A percentile compares a stretch with the other conserved stretches of the same genome.
Conservation (phyloP, 2,888 invertebrate genomes). For the Macrostomum cliftonense region DNA sequence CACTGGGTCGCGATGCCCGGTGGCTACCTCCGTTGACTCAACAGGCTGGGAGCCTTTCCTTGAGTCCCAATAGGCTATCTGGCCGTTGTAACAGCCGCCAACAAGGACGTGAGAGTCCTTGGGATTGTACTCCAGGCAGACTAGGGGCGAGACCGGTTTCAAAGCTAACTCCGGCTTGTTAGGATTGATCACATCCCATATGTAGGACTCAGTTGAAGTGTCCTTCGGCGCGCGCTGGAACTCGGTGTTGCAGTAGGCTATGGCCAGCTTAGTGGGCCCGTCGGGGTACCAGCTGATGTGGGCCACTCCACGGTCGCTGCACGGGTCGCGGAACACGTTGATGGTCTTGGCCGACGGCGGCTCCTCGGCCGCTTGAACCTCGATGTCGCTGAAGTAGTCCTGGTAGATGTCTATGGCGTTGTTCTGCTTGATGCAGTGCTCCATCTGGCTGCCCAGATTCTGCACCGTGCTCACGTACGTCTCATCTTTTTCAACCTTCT, state of each 20-base stretch:
- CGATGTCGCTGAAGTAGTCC: conserved; percentile 55
- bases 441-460: conserved; percentile 55
- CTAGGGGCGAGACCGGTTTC: conserved; percentile 55
- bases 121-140: conserved; percentile 66
- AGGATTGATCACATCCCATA: conserved; percentile 51
- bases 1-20: conserved; percentile 69
- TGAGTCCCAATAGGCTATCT: conserved; percentile 38
- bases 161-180: conserved; percentile 59
- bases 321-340: conserved; percentile 42
- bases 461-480: conserved; percentile 58
- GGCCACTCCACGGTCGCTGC: conserved; percentile 33
- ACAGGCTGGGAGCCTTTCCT: conserved; percentile 61
- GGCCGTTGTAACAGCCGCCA: conserved; percentile 42
- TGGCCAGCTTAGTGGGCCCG: conserved; percentile 57
- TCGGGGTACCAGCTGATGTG: conserved; percentile 77
- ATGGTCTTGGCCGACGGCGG: conserved; percentile 46
- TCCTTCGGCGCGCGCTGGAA: conserved; percentile 41
- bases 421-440: conserved; percentile 71
- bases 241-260: conserved; percentile 52
- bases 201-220: conserved; percentile 54
- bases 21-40: conserved; percentile 56
- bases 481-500: conserved; percentile 81
- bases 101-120: conserved; percentile 49
- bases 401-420: conserved; percentile 80
- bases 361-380: conserved; percentile 50